phyloP scores from a whole-genome alignment of 2,888 invertebrate genomes.

The Drosophila subsilvestris region DNA sequence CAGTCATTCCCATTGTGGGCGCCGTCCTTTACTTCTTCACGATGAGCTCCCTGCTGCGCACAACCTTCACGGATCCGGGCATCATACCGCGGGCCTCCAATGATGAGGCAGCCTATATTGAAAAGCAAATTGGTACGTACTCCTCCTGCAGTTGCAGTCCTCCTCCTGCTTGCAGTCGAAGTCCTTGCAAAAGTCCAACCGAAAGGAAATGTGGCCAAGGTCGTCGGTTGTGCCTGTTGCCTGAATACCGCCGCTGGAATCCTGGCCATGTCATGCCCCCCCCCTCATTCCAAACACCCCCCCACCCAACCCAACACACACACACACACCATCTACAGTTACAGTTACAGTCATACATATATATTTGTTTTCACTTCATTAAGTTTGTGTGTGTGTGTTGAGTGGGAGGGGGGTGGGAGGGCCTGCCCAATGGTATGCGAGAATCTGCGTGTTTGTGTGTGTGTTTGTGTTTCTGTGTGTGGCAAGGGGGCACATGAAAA shows the following conservation, averaged over 20 bases:
- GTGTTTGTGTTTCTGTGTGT: slow-evolving; percentile 12
- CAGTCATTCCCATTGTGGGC: slow-evolving; percentile 96
- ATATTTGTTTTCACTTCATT: slow-evolving; percentile 77
- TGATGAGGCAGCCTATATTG: slow-evolving; percentile 95
- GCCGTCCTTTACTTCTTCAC: slow-evolving; percentile 95
- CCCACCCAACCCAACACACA: slow-evolving; percentile 23
- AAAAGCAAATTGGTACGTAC: slow-evolving; percentile 92
- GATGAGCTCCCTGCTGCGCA: slow-evolving; percentile 95
- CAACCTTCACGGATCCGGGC: slow-evolving; percentile 96
- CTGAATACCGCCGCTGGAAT: slow-evolving; percentile 40
- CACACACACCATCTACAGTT: slow-evolving; percentile 22
- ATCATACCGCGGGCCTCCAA: slow-evolving; percentile 95
- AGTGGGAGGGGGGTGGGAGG: slow-evolving; percentile 2
- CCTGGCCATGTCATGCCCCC: not conserved
- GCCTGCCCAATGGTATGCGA: not conserved
- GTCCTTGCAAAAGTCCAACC: slow-evolving; percentile 47
- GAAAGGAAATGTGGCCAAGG: slow-evolving; percentile 63
- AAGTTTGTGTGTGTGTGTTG: slow-evolving; percentile 55
- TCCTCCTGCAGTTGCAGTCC: not conserved
- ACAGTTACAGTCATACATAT: slow-evolving; percentile 38
- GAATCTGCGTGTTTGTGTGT: slow-evolving; percentile 33
- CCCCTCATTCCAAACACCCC: slow-evolving; percentile 19
- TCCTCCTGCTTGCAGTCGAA: slow-evolving; percentile 3
- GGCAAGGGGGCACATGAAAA: slow-evolving; percentile 61
- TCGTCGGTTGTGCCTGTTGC: slow-evolving; percentile 73